Evolutionary conservation across 2,113 vertebrate species (phyloP).

Genomic region (Ceuthmochares aereus): DNA sequence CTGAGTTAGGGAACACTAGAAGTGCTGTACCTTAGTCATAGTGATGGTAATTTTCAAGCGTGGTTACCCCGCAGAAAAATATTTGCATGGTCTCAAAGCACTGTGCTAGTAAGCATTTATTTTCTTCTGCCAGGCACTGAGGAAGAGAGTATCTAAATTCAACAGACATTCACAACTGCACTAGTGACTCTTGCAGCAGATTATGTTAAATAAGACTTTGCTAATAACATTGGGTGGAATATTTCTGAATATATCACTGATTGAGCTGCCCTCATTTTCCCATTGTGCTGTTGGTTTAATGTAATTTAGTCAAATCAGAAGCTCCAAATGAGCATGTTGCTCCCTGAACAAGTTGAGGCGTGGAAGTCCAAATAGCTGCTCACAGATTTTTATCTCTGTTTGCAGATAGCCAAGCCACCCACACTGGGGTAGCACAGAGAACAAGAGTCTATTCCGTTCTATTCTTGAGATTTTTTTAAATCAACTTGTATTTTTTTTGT

Average conservation of each 20-base stretch:
- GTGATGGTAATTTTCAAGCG: neutral
- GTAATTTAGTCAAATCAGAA: constrained; percentile 16
- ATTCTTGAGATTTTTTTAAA: neutral
- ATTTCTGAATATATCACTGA: neutral
- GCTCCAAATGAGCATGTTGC: neutral
- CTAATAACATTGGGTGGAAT: neutral
- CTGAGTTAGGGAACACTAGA: neutral
- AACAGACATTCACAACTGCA: neutral
- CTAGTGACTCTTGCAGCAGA: neutral
- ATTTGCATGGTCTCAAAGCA: neutral
- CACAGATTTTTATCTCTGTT: neutral
- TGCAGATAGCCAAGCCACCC: neutral
- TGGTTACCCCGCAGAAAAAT: neutral
- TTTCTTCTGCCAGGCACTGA: neutral
- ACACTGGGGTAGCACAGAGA: neutral
- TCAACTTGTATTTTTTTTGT: neutral
- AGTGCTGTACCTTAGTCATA: neutral
- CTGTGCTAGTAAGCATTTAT: neutral
- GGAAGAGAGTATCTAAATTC: neutral
- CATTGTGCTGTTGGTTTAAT: neutral
- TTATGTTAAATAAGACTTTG: neutral
- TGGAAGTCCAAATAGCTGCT: neutral
- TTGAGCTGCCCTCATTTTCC: neutral
- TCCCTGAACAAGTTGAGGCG: neutral
- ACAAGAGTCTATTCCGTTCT: neutral